Percentiles rank a stretch among this genome's conserved stretches.
Conservation (phyloP, 2,888 invertebrate species). For the Atethmia centrago region DNA sequence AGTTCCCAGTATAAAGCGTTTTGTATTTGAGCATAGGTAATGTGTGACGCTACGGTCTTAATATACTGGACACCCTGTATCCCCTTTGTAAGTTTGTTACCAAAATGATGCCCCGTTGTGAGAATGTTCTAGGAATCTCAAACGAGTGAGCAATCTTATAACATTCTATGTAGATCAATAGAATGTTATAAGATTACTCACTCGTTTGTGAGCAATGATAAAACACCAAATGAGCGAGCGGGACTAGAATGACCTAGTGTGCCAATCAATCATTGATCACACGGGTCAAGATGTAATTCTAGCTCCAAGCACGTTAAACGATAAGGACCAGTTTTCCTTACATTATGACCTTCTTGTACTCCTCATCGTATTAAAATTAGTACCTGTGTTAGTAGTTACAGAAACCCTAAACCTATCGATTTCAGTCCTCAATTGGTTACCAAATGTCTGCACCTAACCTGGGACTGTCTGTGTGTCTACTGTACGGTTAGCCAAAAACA, state of each 20-base stretch:
- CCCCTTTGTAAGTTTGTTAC: neutral
- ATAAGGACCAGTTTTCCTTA: too few species aligned
- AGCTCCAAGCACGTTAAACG: too few species aligned
- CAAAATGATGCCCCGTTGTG: neutral
- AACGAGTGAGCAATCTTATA: neutral
- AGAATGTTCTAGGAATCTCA: too few species aligned
- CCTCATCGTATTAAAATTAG: neutral
- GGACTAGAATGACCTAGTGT: too few species aligned
- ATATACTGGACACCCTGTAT: neutral
- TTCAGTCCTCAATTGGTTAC: slow-evolving; percentile 42
- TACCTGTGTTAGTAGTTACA: neutral
- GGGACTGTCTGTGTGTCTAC: slow-evolving; percentile 4
- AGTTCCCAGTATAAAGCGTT: too few species aligned
- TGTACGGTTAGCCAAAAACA: slow-evolving; percentile 27
- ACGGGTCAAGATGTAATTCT: too few species aligned
- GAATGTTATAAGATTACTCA: too few species aligned
- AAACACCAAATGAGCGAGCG: too few species aligned
- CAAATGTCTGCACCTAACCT: slow-evolving; percentile 32
- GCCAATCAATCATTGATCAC: too few species aligned
- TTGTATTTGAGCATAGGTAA: neutral
- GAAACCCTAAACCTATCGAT: slow-evolving; percentile 30
- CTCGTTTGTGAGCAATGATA: too few species aligned
- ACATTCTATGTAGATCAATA: too few species aligned
- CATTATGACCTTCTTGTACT: neutral
- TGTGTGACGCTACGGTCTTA: neutral